phyloP scores from a whole-genome alignment of 2,113 vertebrate species.

The Vulpes lagopus region DNA sequence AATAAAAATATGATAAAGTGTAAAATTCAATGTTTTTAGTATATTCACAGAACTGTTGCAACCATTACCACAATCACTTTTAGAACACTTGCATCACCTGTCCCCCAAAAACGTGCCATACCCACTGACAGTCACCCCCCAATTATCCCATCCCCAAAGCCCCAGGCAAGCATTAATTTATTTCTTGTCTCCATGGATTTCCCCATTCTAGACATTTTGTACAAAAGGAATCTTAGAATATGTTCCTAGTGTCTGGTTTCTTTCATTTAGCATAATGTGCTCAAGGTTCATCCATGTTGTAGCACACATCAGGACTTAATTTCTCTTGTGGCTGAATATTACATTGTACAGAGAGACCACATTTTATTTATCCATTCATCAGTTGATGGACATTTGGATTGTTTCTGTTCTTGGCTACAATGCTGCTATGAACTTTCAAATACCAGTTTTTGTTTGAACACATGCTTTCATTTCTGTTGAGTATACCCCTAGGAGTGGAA shows the following conservation, averaged over 20 bases:
- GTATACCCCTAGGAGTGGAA: neutral
- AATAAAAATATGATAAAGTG: neutral
- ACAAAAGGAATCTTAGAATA: neutral
- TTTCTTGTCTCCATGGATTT: neutral
- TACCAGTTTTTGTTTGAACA: no score
- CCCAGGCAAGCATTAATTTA: neutral
- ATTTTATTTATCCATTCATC: no score
- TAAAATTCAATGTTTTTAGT: neutral
- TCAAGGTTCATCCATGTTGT: no score
- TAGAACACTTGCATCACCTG: neutral
- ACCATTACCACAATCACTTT: neutral
- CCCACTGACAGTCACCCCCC: neutral
- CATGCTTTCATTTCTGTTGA: no score
- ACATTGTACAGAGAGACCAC: no score
- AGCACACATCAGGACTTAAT: no score
- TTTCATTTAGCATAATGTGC: no score
- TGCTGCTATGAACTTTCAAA: no score
- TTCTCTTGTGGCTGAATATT: no score
- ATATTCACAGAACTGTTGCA: neutral
- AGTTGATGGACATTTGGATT: no score
- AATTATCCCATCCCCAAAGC: neutral
- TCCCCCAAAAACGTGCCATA: neutral
- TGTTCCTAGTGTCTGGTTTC: neutral
- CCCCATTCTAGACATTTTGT: neutral
- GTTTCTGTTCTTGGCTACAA: no score